phyloP scores from a whole-genome alignment of 2,888 invertebrate species.

The Lepidocyrtinus sp. region DNA sequence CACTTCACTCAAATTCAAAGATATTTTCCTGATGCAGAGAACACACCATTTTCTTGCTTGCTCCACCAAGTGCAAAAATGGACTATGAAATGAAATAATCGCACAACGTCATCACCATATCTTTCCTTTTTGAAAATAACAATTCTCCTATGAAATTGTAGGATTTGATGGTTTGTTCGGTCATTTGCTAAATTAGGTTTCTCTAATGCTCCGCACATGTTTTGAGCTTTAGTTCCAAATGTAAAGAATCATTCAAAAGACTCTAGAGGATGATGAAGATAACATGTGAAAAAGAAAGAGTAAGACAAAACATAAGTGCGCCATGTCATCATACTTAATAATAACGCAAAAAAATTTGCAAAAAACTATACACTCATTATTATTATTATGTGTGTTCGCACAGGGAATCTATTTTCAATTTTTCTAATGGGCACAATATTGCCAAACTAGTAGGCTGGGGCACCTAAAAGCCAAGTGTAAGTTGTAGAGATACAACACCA shows the following conservation, averaged over 20 bases:
- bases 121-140: not conserved
- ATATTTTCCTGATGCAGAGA: not conserved
- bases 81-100: not conserved
- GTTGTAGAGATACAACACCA: too few species aligned
- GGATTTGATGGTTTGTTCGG: too few species aligned
- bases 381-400: conserved; percentile 17
- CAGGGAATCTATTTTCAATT: conserved; percentile 14
- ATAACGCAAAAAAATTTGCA: conserved; percentile 37
- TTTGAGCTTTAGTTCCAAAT: too few species aligned
- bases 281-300: conserved; percentile 12
- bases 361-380: conserved; percentile 41
- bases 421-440: not conserved
- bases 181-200: too few species aligned
- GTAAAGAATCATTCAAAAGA: too few species aligned
- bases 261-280: too few species aligned
- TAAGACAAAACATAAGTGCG: conserved; percentile 31
- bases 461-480: too few species aligned
- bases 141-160: too few species aligned
- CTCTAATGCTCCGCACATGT: too few species aligned
- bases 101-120: not conserved
- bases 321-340: conserved; percentile 58
- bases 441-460: too few species aligned
- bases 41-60: not conserved
- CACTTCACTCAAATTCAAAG: not conserved
- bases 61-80: not conserved